These are phyloP conservation scores for Dione juno DNA, from an alignment of 2,888 invertebrate species.

Conservation along the genomic window DNA sequence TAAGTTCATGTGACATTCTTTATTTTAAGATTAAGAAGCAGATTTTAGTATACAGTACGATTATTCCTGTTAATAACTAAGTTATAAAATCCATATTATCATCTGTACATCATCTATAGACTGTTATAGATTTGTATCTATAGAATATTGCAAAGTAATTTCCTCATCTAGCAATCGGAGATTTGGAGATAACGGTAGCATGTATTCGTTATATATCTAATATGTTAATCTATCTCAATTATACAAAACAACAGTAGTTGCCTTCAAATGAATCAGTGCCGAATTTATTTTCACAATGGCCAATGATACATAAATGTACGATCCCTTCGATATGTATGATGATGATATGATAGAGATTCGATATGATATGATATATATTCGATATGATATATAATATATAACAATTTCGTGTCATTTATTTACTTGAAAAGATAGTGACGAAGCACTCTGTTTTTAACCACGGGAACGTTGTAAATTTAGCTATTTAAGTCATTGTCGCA, in stretches of 20 bases:
- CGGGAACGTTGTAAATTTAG: no score
- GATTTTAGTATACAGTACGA: not conserved
- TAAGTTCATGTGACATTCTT: no score
- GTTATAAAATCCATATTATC: conserved; percentile 1
- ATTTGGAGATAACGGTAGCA: conserved; percentile 31
- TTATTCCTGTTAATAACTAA: conserved; percentile 1
- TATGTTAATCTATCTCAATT: conserved; percentile 29
- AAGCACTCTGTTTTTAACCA: no score
- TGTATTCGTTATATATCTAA: conserved; percentile 29
- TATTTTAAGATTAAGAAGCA: no score
- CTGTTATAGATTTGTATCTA: conserved; percentile 33
- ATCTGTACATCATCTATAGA: conserved; percentile 14
- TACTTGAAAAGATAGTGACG: no score
- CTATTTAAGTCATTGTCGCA: no score
- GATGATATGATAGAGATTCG: no score
- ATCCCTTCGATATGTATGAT: not conserved
- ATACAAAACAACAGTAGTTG: conserved; percentile 18
- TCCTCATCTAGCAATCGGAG: conserved; percentile 36
- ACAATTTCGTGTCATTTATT: no score
- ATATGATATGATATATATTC: no score
- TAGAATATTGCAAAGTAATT: conserved; percentile 35
- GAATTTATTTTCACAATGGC: not conserved
- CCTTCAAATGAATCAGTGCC: not conserved
- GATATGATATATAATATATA: no score
- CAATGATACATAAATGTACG: not conserved